Evolutionary conservation across 2,113 vertebrate genomes (phyloP).

Genomic region (Eolophus roseicapilla): DNA sequence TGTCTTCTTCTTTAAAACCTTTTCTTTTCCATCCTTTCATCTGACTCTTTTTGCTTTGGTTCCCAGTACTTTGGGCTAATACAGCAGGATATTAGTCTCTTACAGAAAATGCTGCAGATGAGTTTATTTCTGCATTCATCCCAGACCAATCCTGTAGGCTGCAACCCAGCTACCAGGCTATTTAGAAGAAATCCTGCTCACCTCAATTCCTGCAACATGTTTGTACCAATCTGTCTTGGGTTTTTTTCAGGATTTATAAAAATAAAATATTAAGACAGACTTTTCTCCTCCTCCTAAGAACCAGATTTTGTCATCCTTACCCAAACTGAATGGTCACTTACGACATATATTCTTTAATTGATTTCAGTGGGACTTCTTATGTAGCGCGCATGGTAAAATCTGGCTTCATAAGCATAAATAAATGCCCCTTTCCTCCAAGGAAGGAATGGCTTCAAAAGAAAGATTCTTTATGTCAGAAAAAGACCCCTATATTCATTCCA

Average conservation of each 20-base stretch:
- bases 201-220: conserved; percentile 9
- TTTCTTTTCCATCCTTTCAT: conserved; percentile 23
- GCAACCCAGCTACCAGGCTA: background rate
- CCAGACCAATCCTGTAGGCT: background rate
- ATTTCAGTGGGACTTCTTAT: conserved; percentile 42
- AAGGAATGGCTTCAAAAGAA: conserved; percentile 11
- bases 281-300: background rate
- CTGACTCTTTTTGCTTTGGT: background rate
- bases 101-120: conserved; percentile 31
- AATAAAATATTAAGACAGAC: background rate
- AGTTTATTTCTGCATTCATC: conserved; percentile 28
- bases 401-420: conserved; percentile 29
- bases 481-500: background rate
- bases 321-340: background rate
- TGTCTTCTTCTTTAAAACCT: conserved; percentile 14
- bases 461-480: background rate
- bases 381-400: background rate
- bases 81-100: background rate
- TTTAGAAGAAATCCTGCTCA: background rate
- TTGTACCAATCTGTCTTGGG: background rate
- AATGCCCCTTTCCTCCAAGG: background rate
- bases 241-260: conserved; percentile 6
- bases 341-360: conserved; percentile 3
- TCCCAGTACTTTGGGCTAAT: conserved; percentile 4
- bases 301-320: background rate